Evolutionary conservation across 2,113 vertebrate genomes (phyloP), one percentile per base, ranked within the genome.

Genomic region (Jacana jacana): DNA sequence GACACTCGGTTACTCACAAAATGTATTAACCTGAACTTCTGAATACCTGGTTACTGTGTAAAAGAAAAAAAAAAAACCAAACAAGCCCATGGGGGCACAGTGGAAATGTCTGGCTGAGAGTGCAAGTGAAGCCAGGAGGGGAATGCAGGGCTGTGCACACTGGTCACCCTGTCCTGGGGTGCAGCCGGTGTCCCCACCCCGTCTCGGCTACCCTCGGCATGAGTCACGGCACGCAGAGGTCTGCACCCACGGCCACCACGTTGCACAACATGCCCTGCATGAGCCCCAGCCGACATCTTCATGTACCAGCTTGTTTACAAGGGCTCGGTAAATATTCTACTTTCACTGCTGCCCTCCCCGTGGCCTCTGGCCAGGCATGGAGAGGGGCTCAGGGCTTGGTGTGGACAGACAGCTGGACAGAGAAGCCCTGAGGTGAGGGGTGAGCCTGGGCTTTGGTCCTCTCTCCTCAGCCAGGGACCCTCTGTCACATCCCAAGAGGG

Each of bases 181-280:
- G 48, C 57, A 65, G 18, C 6, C 2, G 4, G 40, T 35, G 54
- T 58, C 24, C 49, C 5, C 9, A 5, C 55, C 58, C 13, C 12
- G 2, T 35, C 54, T 55, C 70, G 0, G 0, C 5, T 3, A 3
- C 4, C 48, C 39, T 18, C 7, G 1, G 42, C 0, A 4, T 18
- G 63, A 72, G 44, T 35, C 77, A 60, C 0, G 0, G 28, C 2
- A 24, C 7, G 13, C 46, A 8, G 27, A 0, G 2, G 4, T 42
- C n/a, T 81, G 83, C 22, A 3, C 30, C 81, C 35, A 0, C 1
- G 3, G 63, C 76, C 79, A 61, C 83, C 3, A 19, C 3, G 0
- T 19, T 71, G 81, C 81, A 46, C 80, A 83, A 25, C 0, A 1
- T 7, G 55, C 11, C 37, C 70, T 27, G 79, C 1, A 0, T 9